phyloP scores from a whole-genome alignment of 1,140 invertebrate genomes.

The Coptotermes formosanus region DNA sequence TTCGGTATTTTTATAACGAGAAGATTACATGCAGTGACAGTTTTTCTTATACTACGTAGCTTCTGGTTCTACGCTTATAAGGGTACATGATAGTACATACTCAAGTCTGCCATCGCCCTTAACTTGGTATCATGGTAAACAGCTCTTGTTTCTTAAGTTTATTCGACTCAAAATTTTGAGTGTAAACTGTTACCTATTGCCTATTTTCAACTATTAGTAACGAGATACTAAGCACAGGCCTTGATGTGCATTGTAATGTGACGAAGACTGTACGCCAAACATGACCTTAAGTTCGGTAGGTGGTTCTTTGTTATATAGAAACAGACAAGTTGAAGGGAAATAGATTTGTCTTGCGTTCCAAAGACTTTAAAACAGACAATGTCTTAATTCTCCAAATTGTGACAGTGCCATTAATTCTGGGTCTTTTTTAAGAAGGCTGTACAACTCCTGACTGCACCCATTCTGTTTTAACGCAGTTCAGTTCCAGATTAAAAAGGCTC shows the following conservation, averaged over 20 bases:
- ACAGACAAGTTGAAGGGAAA: background rate
- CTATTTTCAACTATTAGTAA: too few species aligned
- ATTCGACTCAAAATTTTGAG: too few species aligned
- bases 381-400: conserved; percentile 12
- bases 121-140: too few species aligned
- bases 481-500: background rate
- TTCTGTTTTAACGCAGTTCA: background rate
- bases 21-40: too few species aligned
- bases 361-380: background rate
- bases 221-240: too few species aligned
- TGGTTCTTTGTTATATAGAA: background rate
- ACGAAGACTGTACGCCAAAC: background rate
- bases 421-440: background rate
- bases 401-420: conserved; percentile 2
- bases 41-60: too few species aligned
- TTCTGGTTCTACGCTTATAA: too few species aligned
- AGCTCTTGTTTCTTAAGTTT: too few species aligned
- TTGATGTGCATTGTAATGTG: background rate
- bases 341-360: background rate
- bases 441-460: background rate
- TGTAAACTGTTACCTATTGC: too few species aligned
- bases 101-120: too few species aligned
- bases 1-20: too few species aligned
- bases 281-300: background rate
- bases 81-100: too few species aligned